Base-by-base conservation (phyloP, 2,888 invertebrate species). In the Slavum lentiscoides region DNA sequence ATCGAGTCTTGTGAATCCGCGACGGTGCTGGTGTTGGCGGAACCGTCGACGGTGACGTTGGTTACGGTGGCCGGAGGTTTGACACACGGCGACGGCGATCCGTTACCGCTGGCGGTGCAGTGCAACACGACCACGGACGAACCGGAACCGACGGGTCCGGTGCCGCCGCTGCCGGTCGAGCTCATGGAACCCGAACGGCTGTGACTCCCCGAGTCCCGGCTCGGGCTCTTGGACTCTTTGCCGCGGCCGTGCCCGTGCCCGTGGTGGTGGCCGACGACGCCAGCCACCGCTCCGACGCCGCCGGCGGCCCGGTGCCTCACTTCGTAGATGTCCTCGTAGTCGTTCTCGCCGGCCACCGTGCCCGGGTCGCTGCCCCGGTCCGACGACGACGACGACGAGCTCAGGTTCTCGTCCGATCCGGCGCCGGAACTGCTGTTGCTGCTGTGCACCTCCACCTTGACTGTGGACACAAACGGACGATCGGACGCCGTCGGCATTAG, bases 371-470 rank as follows among this genome's bases (percentile, higher is more conserved):
- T 76, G 43, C 80, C 72, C 55, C 80, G 62, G 64, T 80, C 80
- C 23, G 80, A 80, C 23, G 75, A 76, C 23, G 80, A 80, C 23
- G 75, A 76, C 59, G 75, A 68, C 67, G 75, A 76, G 81, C 90
- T 90, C 17, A 90, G 87, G 82, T 90, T 90, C 86, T 90, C 91
- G 83, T 91, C 91, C 43, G 90, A 90, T 83, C 90, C 90, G 23
- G 91, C 90, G 76, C 90, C 91, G 84, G 90, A 90, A 83, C 90
- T 91, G 82, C 85, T 85, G 77, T 86, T 86, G 84, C 87, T 86
- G 88, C 87, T 86, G 88, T 95, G 94, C 74, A 94, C 92, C 87
- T 94, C 94, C 67, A 94, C 94, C 90, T 94, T 94, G 84, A 94
- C 94, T 93, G 89, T 19, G 86, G 86, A 82, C 49, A 74, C 55